Evolutionary conservation across 2,888 invertebrate species (phyloP).

Genomic region (Drosophila conformis): DNA sequence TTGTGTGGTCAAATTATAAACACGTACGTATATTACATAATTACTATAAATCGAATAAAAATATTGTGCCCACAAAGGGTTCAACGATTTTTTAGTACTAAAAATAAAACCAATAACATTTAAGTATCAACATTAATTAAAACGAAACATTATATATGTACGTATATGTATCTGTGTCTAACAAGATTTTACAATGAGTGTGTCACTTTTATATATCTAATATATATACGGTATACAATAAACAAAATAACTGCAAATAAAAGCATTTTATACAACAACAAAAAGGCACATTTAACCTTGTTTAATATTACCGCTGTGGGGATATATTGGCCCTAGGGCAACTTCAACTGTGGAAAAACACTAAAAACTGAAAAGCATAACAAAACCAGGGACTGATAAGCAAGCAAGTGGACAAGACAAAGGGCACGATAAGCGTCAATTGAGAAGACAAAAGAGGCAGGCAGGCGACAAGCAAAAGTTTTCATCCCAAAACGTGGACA

Average conservation of each 20-base stretch:
- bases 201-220: constrained; percentile 78
- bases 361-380: constrained; percentile 34
- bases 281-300: constrained; percentile 8
- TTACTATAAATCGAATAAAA: constrained; percentile 42
- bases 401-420: constrained; percentile 47
- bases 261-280: constrained; percentile 70
- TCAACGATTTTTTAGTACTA: constrained; percentile 48
- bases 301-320: constrained; percentile 27
- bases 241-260: constrained; percentile 69
- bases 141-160: constrained; percentile 47
- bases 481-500: constrained; percentile 36
- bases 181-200: constrained; percentile 79
- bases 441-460: constrained; percentile 34
- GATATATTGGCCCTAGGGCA: constrained; percentile 45
- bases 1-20: constrained; percentile 47
- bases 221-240: constrained; percentile 69
- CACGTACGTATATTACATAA: constrained; percentile 26
- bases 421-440: constrained; percentile 23
- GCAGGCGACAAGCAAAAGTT: constrained; percentile 23
- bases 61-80: constrained; percentile 46
- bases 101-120: constrained; percentile 28
- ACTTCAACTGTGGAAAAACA: constrained; percentile 43
- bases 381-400: constrained; percentile 60
- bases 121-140: constrained; percentile 40
- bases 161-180: constrained; percentile 71